These are phyloP conservation scores for Eulacestoma nigropectus DNA, from an alignment of 2,113 vertebrate genomes.

Conservation along the genomic window DNA sequence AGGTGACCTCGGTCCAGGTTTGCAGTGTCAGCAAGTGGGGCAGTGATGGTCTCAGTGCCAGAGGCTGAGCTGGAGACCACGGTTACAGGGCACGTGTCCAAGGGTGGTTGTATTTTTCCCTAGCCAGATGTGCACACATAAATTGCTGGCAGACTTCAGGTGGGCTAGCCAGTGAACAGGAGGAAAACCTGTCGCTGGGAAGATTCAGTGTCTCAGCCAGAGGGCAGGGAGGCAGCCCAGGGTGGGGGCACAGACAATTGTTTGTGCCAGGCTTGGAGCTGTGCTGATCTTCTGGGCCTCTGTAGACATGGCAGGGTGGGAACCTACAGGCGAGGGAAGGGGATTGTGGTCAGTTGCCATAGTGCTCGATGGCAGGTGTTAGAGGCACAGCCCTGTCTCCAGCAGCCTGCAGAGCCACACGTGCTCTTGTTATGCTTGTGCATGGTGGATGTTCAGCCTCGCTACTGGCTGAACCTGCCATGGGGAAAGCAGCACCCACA, in stretches of 20 bases:
- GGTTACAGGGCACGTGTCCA: rapidly evolving
- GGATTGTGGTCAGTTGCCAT: neutral
- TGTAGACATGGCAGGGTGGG: neutral
- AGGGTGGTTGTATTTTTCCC: too few species aligned
- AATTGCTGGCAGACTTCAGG: neutral
- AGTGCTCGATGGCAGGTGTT: too few species aligned
- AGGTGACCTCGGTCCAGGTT: neutral
- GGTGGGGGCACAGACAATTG: neutral
- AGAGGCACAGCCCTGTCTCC: neutral
- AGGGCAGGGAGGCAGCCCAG: neutral
- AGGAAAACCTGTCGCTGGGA: neutral
- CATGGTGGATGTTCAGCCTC: neutral
- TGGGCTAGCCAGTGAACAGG: neutral
- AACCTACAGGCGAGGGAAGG: neutral
- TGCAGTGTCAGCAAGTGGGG: neutral
- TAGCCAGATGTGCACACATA: too few species aligned
- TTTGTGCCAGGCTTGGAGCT: neutral
- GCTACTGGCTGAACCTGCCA: neutral
- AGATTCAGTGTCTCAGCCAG: neutral
- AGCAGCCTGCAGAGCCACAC: neutral
- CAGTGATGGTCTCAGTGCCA: neutral
- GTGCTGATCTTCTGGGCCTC: neutral
- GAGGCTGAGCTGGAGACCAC: neutral
- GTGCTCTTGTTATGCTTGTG: rapidly evolving
- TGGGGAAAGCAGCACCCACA: neutral